Conservation (phyloP, 2,888 invertebrate genomes). For the Acanthosepion lycidas region DNA sequence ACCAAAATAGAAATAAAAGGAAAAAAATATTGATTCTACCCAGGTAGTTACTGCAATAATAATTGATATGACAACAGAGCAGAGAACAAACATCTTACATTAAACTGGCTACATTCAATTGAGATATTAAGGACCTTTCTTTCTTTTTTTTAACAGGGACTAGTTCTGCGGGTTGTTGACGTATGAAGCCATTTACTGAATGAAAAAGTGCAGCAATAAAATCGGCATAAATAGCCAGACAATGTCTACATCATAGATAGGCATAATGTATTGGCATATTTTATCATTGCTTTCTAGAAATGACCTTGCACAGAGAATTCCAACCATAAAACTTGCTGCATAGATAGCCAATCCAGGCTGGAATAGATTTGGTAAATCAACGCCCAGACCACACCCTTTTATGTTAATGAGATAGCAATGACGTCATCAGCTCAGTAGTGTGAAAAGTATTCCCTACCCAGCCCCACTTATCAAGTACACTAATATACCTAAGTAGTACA, state of each 20-base stretch:
- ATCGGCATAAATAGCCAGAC: conserved; percentile 9
- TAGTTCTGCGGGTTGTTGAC: neutral
- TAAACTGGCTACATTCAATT: neutral
- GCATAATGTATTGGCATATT: neutral
- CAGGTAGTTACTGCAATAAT: neutral
- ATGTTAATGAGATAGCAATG: neutral
- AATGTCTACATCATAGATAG: neutral
- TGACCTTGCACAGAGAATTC: neutral
- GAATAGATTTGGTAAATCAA: neutral
- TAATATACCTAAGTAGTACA: neutral
- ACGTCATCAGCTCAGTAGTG: neutral
- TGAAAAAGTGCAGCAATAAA: neutral
- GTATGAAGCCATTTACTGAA: neutral
- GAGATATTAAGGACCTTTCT: neutral
- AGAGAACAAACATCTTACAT: neutral
- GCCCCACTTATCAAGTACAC: neutral
- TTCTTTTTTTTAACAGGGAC: neutral
- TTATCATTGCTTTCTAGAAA: neutral
- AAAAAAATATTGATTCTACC: neutral
- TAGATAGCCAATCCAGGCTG: conserved; percentile 2
- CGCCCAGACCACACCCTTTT: conserved; percentile 18
- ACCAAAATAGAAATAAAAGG: neutral
- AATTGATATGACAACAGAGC: neutral
- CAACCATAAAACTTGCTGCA: neutral
- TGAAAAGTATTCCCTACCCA: neutral